phyloP scores from a whole-genome alignment of 2,113 vertebrate species.

The Paradoxurus hermaphroditus region DNA sequence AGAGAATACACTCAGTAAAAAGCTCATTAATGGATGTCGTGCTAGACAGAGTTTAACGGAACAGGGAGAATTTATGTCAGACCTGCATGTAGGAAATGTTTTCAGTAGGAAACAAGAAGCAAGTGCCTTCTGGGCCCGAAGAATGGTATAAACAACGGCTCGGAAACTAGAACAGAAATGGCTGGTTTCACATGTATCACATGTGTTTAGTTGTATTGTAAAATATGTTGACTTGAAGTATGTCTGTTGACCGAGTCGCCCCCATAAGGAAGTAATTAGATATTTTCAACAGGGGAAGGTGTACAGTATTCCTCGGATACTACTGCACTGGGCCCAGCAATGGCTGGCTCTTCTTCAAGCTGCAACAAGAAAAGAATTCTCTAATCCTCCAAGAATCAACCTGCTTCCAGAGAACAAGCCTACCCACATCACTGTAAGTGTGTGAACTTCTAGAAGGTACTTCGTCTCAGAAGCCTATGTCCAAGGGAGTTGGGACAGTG shows the following conservation, averaged over 20 bases:
- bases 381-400: not conserved
- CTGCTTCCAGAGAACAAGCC: not conserved
- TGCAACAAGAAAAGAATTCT: not conserved
- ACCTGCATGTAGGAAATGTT: not conserved
- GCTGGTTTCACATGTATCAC: accelerated
- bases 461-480: not conserved
- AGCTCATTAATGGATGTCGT: not conserved
- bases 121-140: not conserved
- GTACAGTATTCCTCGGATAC: no score
- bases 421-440: not conserved
- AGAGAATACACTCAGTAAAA: not conserved
- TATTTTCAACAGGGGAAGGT: not conserved
- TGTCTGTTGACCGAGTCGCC: not conserved
- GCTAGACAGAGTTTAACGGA: not conserved
- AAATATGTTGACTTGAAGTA: not conserved
- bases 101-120: not conserved
- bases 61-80: not conserved
- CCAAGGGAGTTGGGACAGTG: not conserved
- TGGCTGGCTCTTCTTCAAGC: not conserved
- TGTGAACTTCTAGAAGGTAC: not conserved
- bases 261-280: not conserved
- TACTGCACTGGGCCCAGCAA: not conserved
- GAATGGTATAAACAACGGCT: not conserved
- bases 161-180: not conserved
- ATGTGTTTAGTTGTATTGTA: accelerated